phyloP scores from a whole-genome alignment of 2,113 vertebrate genomes.

The Centropus bengalensis region DNA sequence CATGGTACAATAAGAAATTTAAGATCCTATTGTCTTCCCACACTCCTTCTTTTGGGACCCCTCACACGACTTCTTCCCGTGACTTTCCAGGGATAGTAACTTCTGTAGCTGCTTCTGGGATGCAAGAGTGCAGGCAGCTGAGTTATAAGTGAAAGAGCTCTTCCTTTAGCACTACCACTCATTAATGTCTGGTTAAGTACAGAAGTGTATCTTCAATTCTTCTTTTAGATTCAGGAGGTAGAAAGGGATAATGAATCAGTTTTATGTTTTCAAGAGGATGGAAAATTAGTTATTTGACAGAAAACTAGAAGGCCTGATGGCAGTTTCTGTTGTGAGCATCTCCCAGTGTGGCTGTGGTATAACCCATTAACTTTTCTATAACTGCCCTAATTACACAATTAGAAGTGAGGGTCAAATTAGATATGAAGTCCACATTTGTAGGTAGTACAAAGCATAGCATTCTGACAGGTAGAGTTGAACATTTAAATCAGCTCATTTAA shows the following conservation, averaged over 20 bases:
- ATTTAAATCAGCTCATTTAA: conserved; percentile 12
- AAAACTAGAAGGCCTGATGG: background rate
- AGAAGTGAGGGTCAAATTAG: background rate
- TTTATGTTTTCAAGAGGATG: background rate
- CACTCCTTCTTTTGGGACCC: background rate
- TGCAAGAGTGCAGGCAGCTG: background rate
- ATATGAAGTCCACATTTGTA: background rate
- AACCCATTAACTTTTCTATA: background rate
- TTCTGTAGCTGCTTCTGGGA: background rate
- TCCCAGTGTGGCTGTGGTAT: background rate
- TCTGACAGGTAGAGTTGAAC: background rate
- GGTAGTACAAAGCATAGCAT: background rate
- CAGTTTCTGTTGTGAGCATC: background rate
- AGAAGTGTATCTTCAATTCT: background rate
- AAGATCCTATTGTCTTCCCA: background rate
- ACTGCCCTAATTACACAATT: background rate
- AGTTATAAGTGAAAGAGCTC: background rate
- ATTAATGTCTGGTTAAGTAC: background rate
- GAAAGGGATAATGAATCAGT: background rate
- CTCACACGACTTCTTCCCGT: background rate
- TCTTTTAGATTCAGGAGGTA: background rate
- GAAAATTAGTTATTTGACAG: background rate
- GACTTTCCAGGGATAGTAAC: background rate
- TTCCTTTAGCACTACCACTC: background rate
- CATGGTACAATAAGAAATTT: background rate